phyloP scores from a whole-genome alignment of 2,113 vertebrate genomes.

The Hirundichthys speculiger region DNA sequence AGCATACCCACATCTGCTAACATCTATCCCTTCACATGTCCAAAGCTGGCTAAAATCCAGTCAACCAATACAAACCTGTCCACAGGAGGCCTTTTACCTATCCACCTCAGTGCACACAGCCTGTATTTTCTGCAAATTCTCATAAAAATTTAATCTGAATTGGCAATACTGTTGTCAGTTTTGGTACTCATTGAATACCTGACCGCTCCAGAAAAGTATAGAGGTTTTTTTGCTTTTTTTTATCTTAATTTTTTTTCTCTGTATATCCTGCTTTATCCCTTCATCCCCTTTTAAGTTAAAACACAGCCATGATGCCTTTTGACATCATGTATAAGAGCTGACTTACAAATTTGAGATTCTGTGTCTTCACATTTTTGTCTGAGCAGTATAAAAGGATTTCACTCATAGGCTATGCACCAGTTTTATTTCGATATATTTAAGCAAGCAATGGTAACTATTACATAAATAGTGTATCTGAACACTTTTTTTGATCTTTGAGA shows the following conservation, averaged over 20 bases:
- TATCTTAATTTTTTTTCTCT: background rate
- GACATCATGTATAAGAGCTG: too few relatives aligned
- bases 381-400: too few relatives aligned
- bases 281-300: too few relatives aligned
- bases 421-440: too few relatives aligned
- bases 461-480: too few relatives aligned
- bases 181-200: background rate
- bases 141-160: slow-evolving; percentile 5
- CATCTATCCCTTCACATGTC: slow-evolving; percentile 6
- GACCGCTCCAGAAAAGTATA: slow-evolving; percentile 3
- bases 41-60: background rate
- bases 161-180: background rate
- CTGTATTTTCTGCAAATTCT: slow-evolving; percentile 2
- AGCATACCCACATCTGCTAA: slow-evolving; percentile 1
- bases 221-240: background rate
- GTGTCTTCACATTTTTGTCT: too few relatives aligned
- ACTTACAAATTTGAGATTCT: too few relatives aligned
- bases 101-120: slow-evolving; percentile 4
- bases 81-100: background rate
- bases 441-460: too few relatives aligned
- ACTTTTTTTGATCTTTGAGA: too few relatives aligned
- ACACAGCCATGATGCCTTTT: too few relatives aligned
- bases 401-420: too few relatives aligned
- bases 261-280: too few relatives aligned
- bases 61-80: slow-evolving; percentile 9